Base-by-base conservation (phyloP, 2,113 vertebrate species). In the Daphoenositta chrysoptera region DNA sequence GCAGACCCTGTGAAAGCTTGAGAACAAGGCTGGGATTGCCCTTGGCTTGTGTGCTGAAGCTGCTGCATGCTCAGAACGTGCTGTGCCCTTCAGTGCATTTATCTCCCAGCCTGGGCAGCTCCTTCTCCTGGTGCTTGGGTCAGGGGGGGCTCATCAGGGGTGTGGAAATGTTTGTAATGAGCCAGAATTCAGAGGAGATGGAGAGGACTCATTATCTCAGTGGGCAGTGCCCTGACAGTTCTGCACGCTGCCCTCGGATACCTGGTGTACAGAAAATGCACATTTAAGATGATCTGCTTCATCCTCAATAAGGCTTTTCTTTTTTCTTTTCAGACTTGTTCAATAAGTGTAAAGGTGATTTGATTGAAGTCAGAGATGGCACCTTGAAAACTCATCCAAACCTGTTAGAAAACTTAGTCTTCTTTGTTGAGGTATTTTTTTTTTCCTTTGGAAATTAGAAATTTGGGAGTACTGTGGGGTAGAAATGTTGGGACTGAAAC, bases 391-490 rank as follows among this genome's bases (percentile, higher is more conserved):
- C 98, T 27, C 97, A 97, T 42, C 98, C 99, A 60, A 95, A 94
- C 82, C 91, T 99, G 93, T 97, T 99, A 98, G 99, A 99, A 98
- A 99, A 98, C 85, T 96, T 99, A 27, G 98, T 99, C 97, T 99
- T 99, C 98, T 99, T 99, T 95, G 98, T 99, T n/a, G 99, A 99
- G 99, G 99, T 99, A 97, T 97, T 98, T 76, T n/a, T 60, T 58
- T 61, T 89, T 88, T 7, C 30, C 13, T 84, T 87, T 73, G 48
- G 6, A 81, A 86, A 26, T 15, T 13, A 20, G 16, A 70, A 35
- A 22, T 64, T 68, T 68, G 44, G 14, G 44, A 51, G 11, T 47
- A 8, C 15, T 33, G 37, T 0, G 22, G 28, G 53, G 22, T 50
- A 24, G 56, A 78, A 92, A 30, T 44, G 12, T 53, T 82, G 26